phyloP scores from a whole-genome alignment of 23 tunicate species.

The Ascidia mentula region DNA sequence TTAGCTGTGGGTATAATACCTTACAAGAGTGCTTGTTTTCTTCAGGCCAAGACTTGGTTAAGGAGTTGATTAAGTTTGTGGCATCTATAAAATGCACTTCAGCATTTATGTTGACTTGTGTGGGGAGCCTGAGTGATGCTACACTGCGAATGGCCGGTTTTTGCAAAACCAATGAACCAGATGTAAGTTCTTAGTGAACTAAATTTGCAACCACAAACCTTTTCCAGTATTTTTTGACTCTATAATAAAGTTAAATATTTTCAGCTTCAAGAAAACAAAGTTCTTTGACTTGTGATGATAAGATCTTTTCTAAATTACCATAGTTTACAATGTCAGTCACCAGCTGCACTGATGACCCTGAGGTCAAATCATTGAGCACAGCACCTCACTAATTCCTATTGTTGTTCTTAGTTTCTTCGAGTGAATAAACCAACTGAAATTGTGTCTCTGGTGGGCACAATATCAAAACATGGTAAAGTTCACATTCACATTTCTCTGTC shows the following conservation, averaged over 20 bases:
- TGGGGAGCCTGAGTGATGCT: slow-evolving; percentile 71
- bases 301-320: no score
- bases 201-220: no score
- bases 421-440: slow-evolving; percentile 62
- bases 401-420: not conserved
- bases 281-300: no score
- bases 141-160: slow-evolving; percentile 59
- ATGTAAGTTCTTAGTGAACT: not conserved
- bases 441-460: slow-evolving; percentile 82
- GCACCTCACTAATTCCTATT: no score
- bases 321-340: no score
- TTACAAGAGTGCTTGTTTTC: not conserved
- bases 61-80: not conserved
- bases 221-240: no score
- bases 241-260: no score
- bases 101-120: slow-evolving; percentile 72
- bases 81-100: not conserved
- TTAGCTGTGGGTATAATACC: not conserved
- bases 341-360: no score
- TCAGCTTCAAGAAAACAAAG: no score
- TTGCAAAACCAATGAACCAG: not conserved
- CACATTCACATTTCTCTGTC: slow-evolving; percentile 76
- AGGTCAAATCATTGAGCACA: no score
- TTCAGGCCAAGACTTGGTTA: not conserved
- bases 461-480: slow-evolving; percentile 40